Conservation (phyloP, 2,888 invertebrate species). For the Acleris sparsana region DNA sequence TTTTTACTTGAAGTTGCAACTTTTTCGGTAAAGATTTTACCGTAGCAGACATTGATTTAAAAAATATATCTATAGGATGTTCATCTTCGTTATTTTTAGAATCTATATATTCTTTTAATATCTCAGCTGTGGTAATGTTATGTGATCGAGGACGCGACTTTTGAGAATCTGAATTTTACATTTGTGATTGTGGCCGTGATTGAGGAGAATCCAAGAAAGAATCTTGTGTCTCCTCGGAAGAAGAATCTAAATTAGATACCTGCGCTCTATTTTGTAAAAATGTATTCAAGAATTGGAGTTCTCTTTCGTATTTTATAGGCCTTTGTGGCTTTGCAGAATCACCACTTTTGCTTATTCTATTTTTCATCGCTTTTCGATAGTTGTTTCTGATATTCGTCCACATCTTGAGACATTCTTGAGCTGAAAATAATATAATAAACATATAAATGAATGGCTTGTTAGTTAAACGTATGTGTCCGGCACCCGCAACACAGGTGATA, state of each 20-base stretch:
- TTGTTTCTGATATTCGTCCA: constrained; percentile 39
- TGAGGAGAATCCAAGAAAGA: constrained; percentile 39
- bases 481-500: constrained; percentile 36
- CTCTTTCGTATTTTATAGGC: constrained; percentile 26
- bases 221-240: constrained; percentile 42
- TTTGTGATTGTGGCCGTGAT: constrained; percentile 40
- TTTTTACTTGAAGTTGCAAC: constrained; percentile 40
- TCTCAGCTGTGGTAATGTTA: constrained; percentile 41
- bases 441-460: constrained; percentile 40
- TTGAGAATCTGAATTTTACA: constrained; percentile 40
- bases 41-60: constrained; percentile 41
- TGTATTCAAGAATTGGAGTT: constrained; percentile 40
- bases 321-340: constrained; percentile 36
- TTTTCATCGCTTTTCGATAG: constrained; percentile 40
- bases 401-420: constrained; percentile 40
- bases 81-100: constrained; percentile 39
- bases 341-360: constrained; percentile 38
- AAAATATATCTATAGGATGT: constrained; percentile 41
- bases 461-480: constrained; percentile 38
- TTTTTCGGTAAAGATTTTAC: constrained; percentile 40
- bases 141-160: constrained; percentile 40
- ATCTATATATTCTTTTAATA: constrained; percentile 41
- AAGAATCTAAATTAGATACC: constrained; percentile 41
- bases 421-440: constrained; percentile 40
- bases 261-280: constrained; percentile 41